phyloP scores from a whole-genome alignment of 1,140 invertebrate species.

The Pachyrhynchus sulphureomaculatus region DNA sequence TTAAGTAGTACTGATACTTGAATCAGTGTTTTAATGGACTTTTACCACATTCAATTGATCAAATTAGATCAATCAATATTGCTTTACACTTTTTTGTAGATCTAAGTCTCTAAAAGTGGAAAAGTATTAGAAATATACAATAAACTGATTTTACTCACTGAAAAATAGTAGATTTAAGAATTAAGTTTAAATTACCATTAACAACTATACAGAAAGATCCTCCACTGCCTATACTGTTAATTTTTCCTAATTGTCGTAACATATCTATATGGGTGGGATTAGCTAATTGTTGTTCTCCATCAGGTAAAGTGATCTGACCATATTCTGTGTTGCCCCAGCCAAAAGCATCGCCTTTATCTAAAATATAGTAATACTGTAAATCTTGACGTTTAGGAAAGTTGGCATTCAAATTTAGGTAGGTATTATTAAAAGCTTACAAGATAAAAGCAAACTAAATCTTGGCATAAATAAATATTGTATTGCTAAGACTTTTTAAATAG shows the following conservation, averaged over 20 bases:
- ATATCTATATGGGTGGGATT: conserved; percentile 67
- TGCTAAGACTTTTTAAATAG: no score
- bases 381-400: not conserved
- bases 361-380: conserved; percentile 33
- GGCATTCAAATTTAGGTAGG: not conserved
- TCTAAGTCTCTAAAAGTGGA: no score
- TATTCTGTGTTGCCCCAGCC: conserved; percentile 98
- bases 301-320: conserved; percentile 67
- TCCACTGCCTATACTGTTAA: conserved; percentile 80
- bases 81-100: no score
- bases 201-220: conserved; percentile 84
- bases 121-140: no score
- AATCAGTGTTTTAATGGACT: no score
- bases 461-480: not conserved
- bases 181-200: conserved; percentile 67
- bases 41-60: no score
- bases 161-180: no score
- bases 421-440: not conserved
- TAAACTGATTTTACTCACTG: no score
- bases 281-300: conserved; percentile 63
- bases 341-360: conserved; percentile 90
- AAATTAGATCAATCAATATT: no score
- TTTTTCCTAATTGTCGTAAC: conserved; percentile 67
- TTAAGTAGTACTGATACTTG: no score
- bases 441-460: not conserved